A percentile compares a stretch with the other conserved stretches of the same genome.
Conservation (phyloP, 2,113 vertebrate species). For the Salvator merianae region DNA sequence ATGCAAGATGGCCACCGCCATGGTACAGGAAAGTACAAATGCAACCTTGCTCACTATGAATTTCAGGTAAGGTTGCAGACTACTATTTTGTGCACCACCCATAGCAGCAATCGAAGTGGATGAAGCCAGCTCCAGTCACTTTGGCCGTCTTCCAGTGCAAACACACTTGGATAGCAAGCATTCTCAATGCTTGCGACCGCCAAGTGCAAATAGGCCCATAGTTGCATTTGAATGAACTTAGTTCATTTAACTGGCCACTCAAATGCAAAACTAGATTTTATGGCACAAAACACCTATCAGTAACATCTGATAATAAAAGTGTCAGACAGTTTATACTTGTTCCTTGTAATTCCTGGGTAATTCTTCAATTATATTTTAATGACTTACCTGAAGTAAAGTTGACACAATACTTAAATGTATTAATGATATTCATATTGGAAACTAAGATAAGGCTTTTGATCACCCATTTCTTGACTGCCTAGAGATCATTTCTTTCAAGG, state of each 20-base stretch:
- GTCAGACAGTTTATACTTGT: not conserved
- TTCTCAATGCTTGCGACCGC: too few relatives aligned
- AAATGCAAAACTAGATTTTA: not conserved
- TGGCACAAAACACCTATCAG: not conserved
- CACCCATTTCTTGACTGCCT: constrained; percentile 39
- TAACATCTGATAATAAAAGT: not conserved
- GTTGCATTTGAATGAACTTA: constrained; percentile 9
- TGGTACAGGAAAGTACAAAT: too few relatives aligned
- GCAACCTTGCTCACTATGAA: too few relatives aligned
- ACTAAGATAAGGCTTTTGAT: constrained; percentile 29
- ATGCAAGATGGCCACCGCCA: too few relatives aligned
- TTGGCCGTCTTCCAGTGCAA: too few relatives aligned
- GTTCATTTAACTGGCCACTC: not conserved
- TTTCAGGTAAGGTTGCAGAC: too few relatives aligned
- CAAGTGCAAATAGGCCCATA: too few relatives aligned
- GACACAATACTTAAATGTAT: constrained; percentile 49
- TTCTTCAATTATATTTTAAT: constrained; percentile 42
- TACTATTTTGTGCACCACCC: too few relatives aligned
- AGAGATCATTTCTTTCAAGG: constrained; percentile 33
- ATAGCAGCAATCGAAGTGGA: too few relatives aligned
- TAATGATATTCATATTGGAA: constrained; percentile 38
- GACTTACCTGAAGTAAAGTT: constrained; percentile 39
- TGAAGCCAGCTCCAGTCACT: too few relatives aligned
- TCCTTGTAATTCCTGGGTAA: constrained; percentile 2
- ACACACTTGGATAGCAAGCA: too few relatives aligned